phyloP scores from a whole-genome alignment of 1,140 invertebrate genomes.

The Laupala kohalensis region DNA sequence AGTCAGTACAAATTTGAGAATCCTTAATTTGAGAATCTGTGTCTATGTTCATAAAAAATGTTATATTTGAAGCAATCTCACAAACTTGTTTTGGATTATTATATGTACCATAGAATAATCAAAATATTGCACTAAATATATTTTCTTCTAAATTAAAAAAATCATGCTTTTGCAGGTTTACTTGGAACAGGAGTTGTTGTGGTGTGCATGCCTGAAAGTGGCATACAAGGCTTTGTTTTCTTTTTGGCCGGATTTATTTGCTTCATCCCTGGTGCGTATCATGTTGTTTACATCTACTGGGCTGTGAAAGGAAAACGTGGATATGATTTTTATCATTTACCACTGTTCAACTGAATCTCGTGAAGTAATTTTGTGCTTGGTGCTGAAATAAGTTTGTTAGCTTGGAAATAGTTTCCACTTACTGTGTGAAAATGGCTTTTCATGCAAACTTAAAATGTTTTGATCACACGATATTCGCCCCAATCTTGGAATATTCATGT shows the following conservation, averaged over 20 bases:
- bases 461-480: no score
- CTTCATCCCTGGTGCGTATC: constrained; percentile 67
- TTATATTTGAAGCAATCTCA: neutral
- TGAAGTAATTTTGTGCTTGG: no score
- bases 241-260: constrained; percentile 68
- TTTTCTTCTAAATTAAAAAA: constrained; percentile 2
- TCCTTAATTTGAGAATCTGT: no score
- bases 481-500: no score
- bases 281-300: constrained; percentile 69
- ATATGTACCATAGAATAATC: neutral
- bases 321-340: constrained; percentile 71
- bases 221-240: constrained; percentile 64
- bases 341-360: constrained; percentile 55
- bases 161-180: constrained; percentile 30
- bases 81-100: no score
- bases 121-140: neutral
- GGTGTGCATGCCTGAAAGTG: constrained; percentile 44
- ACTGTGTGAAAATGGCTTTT: no score
- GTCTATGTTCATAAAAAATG: no score
- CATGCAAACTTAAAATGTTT: no score
- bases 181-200: constrained; percentile 59
- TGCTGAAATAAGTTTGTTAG: no score
- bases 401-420: no score
- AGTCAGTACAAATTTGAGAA: no score
- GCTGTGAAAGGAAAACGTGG: constrained; percentile 66